Percentiles rank a stretch among this genome's conserved stretches.
Evolutionary conservation across 2,797 vertebrate species (phyloP).

Genomic region (Danio choprae): DNA sequence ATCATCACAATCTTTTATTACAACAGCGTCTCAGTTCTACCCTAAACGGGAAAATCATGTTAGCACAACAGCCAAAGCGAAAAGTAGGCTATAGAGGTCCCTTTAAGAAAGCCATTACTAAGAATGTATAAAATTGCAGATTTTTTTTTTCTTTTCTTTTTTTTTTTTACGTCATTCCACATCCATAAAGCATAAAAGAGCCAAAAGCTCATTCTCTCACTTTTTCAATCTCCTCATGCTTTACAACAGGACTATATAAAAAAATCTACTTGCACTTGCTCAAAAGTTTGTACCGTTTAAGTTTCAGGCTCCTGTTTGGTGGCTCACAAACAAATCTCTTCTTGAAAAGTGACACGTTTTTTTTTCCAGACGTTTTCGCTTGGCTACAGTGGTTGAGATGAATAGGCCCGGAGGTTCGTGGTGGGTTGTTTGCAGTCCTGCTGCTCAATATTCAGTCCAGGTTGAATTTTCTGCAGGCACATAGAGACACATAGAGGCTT

Average conservation of each 20-base stretch:
- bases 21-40: slow-evolving; percentile 78
- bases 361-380: slow-evolving; percentile 26
- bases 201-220: slow-evolving; percentile 56
- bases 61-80: slow-evolving; percentile 81
- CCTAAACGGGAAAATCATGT: slow-evolving; percentile 79
- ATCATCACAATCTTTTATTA: slow-evolving; percentile 78
- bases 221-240: slow-evolving; percentile 64
- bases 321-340: slow-evolving; percentile 27
- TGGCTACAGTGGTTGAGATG: slow-evolving; percentile 37
- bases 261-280: slow-evolving; percentile 60
- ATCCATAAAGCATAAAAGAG: slow-evolving; percentile 63
- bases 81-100: slow-evolving; percentile 73
- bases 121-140: slow-evolving; percentile 74
- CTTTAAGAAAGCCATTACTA: slow-evolving; percentile 75
- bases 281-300: slow-evolving; percentile 58
- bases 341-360: slow-evolving; percentile 17
- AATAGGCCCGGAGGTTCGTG: slow-evolving; percentile 25
- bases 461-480: slow-evolving; percentile 46
- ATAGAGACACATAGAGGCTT: slow-evolving; percentile 39
- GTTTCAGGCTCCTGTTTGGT: slow-evolving; percentile 28
- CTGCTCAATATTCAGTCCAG: slow-evolving; percentile 56
- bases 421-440: slow-evolving; percentile 59
- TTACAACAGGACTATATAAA: slow-evolving; percentile 65
- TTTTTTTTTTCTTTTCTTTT: too few relatives aligned
- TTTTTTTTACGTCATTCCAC: slow-evolving; percentile 57